Conservation (phyloP, 2,888 invertebrate genomes). For the Desoria tigrina region DNA sequence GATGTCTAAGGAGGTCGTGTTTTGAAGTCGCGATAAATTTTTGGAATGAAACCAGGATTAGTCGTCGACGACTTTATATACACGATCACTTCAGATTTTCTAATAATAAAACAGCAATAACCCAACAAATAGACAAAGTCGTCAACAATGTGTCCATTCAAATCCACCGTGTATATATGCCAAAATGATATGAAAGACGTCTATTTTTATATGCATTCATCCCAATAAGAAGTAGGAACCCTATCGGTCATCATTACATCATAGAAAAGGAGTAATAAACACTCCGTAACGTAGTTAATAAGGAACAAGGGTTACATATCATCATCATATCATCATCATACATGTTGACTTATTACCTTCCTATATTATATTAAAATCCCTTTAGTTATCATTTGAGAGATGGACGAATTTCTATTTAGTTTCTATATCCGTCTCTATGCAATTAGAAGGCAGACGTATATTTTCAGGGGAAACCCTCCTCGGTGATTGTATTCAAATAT, state of each 20-base stretch:
- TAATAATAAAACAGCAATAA: conserved; percentile 13
- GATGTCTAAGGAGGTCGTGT: conserved; percentile 8
- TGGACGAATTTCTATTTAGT: background rate
- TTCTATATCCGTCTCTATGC: no score
- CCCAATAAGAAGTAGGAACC: conserved; percentile 2
- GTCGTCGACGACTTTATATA: conserved; percentile 37
- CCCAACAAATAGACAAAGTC: conserved; percentile 10
- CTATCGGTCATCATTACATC: conserved; percentile 2
- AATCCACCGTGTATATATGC: conserved; percentile 16
- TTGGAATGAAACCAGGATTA: conserved; percentile 30
- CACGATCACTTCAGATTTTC: conserved; percentile 13
- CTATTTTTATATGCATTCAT: background rate
- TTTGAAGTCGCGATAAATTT: background rate
- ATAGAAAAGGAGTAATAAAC: conserved; percentile 7
- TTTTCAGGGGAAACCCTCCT: no score
- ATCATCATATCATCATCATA: background rate
- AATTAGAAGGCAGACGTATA: no score
- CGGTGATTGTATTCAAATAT: no score
- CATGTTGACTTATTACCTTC: background rate
- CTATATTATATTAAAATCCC: background rate
- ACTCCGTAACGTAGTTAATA: conserved; percentile 20
- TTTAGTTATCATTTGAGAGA: conserved; percentile 11
- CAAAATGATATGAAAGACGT: background rate
- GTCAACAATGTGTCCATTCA: conserved; percentile 16
- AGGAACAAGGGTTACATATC: background rate